These are phyloP conservation scores for Chrysolina americana DNA, from an alignment of 2,888 invertebrate genomes.

Conservation along the genomic window DNA sequence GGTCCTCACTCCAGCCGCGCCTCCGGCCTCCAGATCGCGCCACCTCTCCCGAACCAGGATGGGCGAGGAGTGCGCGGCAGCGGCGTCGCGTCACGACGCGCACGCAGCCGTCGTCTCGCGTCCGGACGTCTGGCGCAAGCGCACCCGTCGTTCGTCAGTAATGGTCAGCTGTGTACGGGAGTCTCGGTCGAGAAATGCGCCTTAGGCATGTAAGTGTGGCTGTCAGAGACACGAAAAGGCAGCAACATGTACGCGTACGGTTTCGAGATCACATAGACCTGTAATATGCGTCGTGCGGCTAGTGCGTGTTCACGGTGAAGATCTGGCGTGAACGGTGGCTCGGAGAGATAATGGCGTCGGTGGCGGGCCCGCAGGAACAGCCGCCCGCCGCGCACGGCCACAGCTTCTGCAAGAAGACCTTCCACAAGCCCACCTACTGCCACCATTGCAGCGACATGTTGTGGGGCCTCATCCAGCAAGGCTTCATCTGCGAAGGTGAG, in stretches of 20 bases:
- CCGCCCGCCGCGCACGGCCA: constrained; percentile 86
- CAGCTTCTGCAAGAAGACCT: constrained; percentile 99
- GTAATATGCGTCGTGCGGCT: constrained; percentile 69
- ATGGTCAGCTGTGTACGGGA: constrained; percentile 67
- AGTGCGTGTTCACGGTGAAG: constrained; percentile 73
- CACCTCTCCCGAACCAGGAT: neutral
- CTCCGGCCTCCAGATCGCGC: constrained; percentile 31
- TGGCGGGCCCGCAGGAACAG: constrained; percentile 68
- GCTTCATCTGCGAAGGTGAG: constrained; percentile 99
- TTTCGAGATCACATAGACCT: constrained; percentile 75
- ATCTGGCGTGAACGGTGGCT: constrained; percentile 76
- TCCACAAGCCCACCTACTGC: constrained; percentile 99
- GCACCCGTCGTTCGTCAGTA: constrained; percentile 64
- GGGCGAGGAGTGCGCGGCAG: constrained; percentile 58
- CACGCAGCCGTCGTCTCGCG: constrained; percentile 52
- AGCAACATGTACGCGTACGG: constrained; percentile 73
- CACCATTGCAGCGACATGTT: constrained; percentile 99
- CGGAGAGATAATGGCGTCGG: constrained; percentile 74
- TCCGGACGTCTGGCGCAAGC: constrained; percentile 62
- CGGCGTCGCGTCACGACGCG: constrained; percentile 51
- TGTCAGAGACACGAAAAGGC: constrained; percentile 67
- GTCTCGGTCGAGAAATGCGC: constrained; percentile 66
- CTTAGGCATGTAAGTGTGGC: constrained; percentile 67
- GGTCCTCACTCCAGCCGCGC: neutral
- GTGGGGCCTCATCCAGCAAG: constrained; percentile 99